Evolutionary conservation across 2,797 vertebrate species (phyloP).

Genomic region (Gallirallus australis): DNA sequence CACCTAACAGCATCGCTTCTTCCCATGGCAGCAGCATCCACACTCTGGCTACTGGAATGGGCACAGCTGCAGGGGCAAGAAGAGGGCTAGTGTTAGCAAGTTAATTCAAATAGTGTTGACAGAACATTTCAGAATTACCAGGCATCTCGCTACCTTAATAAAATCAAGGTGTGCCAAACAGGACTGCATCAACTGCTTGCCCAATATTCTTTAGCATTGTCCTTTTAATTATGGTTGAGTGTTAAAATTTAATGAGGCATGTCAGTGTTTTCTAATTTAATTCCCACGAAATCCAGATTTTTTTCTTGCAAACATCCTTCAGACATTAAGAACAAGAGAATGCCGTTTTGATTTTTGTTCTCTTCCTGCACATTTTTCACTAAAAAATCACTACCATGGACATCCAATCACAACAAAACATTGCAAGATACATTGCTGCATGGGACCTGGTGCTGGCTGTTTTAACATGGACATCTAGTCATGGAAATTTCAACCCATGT

Average conservation of each 20-base stretch:
- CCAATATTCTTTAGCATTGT: background rate
- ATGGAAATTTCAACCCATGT: background rate
- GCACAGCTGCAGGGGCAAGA: background rate
- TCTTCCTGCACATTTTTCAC: background rate
- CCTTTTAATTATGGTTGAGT: background rate
- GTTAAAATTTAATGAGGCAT: slow-evolving; percentile 14
- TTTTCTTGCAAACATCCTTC: background rate
- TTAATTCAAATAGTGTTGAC: background rate
- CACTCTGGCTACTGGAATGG: too few species aligned
- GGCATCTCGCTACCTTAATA: background rate
- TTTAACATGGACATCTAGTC: background rate
- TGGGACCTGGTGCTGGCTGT: background rate
- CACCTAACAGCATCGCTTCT: fast-evolving
- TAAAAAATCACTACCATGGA: background rate
- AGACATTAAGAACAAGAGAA: background rate
- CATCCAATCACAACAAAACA: background rate
- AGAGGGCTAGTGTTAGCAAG: background rate
- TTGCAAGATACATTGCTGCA: background rate
- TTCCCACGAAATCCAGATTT: background rate
- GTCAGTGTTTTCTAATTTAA: slow-evolving; percentile 22
- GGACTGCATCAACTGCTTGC: background rate
- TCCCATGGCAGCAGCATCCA: background rate
- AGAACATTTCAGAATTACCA: background rate
- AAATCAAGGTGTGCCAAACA: background rate
- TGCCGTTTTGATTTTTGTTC: background rate